Evolutionary conservation across 2,888 invertebrate genomes (phyloP).

Genomic region (Ormyrus rosae): DNA sequence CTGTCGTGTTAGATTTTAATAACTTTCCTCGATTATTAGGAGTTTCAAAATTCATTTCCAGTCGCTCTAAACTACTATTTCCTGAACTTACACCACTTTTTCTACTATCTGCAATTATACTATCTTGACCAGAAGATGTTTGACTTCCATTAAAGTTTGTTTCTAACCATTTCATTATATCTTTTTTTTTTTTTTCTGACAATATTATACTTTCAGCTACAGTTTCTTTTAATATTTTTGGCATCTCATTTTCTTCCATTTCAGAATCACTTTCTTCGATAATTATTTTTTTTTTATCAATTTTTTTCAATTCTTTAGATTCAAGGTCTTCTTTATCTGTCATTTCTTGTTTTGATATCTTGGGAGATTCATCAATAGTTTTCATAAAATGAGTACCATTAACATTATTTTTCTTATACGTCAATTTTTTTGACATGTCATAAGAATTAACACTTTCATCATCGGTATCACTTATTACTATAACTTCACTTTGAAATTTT

Average conservation of each 20-base stretch:
- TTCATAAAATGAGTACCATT: slow-evolving; percentile 50
- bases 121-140: slow-evolving; percentile 62
- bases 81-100: slow-evolving; percentile 67
- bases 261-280: slow-evolving; percentile 57
- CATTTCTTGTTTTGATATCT: background rate
- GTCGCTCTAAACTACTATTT: slow-evolving; percentile 72
- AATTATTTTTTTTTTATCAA: slow-evolving; percentile 43
- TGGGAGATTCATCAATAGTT: slow-evolving; percentile 58
- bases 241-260: slow-evolving; percentile 40
- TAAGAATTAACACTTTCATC: slow-evolving; percentile 52
- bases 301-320: background rate
- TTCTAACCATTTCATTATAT: slow-evolving; percentile 70
- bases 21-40: slow-evolving; percentile 72
- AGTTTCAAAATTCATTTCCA: slow-evolving; percentile 71
- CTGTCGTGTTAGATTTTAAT: slow-evolving; percentile 33
- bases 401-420: slow-evolving; percentile 20
- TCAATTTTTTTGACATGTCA: slow-evolving; percentile 2
- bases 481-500: slow-evolving; percentile 59
- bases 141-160: slow-evolving; percentile 64
- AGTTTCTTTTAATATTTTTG: slow-evolving; percentile 42
- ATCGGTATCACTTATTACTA: slow-evolving; percentile 71
- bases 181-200: slow-evolving; percentile 67
- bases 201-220: slow-evolving; percentile 51
- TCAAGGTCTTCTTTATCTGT: background rate
- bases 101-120: slow-evolving; percentile 64